These are phyloP conservation scores for Psittacus erithacus DNA, from an alignment of 2,113 vertebrate genomes.

Conservation along the genomic window DNA sequence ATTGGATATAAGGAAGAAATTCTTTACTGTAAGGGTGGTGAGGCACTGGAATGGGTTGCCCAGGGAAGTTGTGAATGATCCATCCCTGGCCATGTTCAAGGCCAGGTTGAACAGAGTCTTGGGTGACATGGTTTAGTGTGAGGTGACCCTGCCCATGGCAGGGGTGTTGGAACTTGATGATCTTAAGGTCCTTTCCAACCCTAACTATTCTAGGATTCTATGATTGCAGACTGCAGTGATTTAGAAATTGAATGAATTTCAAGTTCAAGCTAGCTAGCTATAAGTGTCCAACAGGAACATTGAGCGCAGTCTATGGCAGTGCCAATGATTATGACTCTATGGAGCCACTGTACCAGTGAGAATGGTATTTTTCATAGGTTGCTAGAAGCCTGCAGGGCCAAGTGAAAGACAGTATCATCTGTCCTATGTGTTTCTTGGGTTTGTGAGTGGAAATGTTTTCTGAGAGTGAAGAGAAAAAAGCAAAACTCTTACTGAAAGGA, in stretches of 20 bases:
- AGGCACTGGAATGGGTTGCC: no score
- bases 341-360: background rate
- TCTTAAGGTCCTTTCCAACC: no score
- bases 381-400: background rate
- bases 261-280: background rate
- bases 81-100: no score
- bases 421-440: background rate
- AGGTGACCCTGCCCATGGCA: no score
- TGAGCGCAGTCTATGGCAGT: background rate
- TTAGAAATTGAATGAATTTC: constrained; percentile 5
- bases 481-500: background rate
- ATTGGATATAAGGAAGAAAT: no score
- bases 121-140: no score
- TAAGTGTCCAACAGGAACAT: background rate
- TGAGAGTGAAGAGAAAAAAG: background rate
- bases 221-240: background rate
- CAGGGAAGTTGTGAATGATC: no score
- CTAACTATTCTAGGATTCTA: no score
- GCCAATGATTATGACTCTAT: background rate
- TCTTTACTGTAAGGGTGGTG: no score
- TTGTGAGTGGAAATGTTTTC: background rate
- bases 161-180: no score
- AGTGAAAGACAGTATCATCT: background rate
- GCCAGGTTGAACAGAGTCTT: no score
- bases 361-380: background rate